Evolutionary conservation across 1,140 invertebrate species (phyloP).

Genomic region (Drosophila carrolli): DNA sequence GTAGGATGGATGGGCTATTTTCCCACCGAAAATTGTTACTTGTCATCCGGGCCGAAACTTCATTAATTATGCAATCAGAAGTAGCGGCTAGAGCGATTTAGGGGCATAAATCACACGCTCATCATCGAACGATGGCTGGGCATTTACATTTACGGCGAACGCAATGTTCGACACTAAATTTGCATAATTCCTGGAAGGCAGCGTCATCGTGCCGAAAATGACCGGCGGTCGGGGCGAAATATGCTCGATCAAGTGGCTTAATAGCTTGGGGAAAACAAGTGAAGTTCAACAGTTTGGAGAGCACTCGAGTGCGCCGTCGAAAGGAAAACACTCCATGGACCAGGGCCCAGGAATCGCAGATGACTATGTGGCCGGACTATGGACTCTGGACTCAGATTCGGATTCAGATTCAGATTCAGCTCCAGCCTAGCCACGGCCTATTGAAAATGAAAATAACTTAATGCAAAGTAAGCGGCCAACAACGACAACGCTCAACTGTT

Average conservation of each 20-base stretch:
- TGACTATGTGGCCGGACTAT: neutral
- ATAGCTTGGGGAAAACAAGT: constrained; percentile 82
- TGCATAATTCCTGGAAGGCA: constrained; percentile 78
- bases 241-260: constrained; percentile 72
- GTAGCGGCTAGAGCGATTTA: constrained; percentile 82
- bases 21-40: constrained; percentile 68
- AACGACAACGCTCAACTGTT: constrained; percentile 70
- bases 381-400: neutral
- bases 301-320: constrained; percentile 73
- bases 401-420: neutral
- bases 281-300: constrained; percentile 83
- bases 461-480: constrained; percentile 76
- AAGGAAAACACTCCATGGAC: constrained; percentile 66
- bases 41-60: constrained; percentile 47
- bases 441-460: constrained; percentile 83
- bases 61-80: constrained; percentile 83
- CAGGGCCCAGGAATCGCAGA: constrained; percentile 28
- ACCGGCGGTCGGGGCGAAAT: constrained; percentile 8
- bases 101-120: constrained; percentile 79
- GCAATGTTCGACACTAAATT: constrained; percentile 58
- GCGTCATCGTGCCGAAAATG: constrained; percentile 36
- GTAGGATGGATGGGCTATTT: constrained; percentile 26
- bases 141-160: constrained; percentile 4
- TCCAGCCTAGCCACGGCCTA: constrained; percentile 69
- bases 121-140: constrained; percentile 17